phyloP scores from a whole-genome alignment of 2,113 vertebrate species.

The Eretmochelys imbricata region DNA sequence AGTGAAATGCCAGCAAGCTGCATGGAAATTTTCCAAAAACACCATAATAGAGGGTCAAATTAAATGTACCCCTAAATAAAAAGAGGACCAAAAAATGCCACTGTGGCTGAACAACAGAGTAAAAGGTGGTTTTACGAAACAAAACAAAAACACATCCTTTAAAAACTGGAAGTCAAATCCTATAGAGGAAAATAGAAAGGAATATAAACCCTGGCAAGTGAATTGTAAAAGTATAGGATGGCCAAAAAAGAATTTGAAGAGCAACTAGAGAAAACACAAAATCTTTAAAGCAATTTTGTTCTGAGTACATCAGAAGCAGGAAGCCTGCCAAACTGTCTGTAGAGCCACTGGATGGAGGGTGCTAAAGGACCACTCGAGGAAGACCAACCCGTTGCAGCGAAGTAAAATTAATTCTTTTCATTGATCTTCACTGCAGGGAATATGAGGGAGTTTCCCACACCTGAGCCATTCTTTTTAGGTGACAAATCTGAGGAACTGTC shows the following conservation, averaged over 20 bases:
- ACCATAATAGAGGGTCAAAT: background rate
- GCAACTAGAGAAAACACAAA: background rate
- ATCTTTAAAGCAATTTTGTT: background rate
- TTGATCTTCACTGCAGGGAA: background rate
- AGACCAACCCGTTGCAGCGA: background rate
- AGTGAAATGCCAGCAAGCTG: background rate
- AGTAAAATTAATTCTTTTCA: background rate
- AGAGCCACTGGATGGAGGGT: background rate
- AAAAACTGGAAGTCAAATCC: background rate
- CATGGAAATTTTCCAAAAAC: background rate
- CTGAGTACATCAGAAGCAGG: background rate
- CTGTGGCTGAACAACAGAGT: too few species aligned
- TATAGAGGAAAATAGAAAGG: background rate
- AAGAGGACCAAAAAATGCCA: background rate
- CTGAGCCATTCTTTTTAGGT: background rate
- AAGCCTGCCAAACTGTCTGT: too few species aligned
- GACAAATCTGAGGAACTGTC: background rate
- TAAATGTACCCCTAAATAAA: background rate
- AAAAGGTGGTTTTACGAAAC: too few species aligned
- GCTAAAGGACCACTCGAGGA: background rate
- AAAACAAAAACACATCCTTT: background rate
- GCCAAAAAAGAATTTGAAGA: background rate
- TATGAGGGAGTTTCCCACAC: background rate
- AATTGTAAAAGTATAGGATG: background rate
- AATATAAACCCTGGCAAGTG: background rate